phyloP scores from a whole-genome alignment of 2,888 invertebrate species.

The Diaperis boleti region DNA sequence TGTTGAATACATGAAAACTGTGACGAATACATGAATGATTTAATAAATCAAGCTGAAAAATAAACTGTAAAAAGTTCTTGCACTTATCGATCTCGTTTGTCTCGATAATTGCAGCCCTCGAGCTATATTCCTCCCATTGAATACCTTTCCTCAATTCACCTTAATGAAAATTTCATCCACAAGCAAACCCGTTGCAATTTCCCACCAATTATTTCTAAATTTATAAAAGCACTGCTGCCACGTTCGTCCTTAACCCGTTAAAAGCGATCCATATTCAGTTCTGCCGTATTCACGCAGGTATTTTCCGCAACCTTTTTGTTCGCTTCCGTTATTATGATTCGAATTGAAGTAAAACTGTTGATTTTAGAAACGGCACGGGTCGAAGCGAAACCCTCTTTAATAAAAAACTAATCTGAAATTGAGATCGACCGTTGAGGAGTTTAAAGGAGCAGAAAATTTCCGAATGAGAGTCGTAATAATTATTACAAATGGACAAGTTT shows the following conservation, averaged over 20 bases:
- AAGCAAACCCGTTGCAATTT: background rate
- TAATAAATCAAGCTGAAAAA: no score
- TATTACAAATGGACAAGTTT: slow-evolving; percentile 20
- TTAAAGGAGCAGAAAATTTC: slow-evolving; percentile 31
- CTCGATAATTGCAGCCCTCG: no score
- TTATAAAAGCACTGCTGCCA: slow-evolving; percentile 12
- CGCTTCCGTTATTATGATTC: background rate
- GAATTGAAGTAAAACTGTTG: slow-evolving; percentile 14
- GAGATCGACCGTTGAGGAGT: slow-evolving; percentile 11
- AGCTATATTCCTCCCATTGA: no score
- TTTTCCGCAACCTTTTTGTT: slow-evolving; percentile 1
- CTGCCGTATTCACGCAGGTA: slow-evolving; percentile 1
- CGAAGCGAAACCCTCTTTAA: background rate
- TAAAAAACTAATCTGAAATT: slow-evolving; percentile 31
- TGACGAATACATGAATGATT: no score
- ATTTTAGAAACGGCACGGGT: background rate
- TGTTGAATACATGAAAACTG: no score
- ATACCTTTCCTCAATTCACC: no score
- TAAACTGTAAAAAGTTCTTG: no score
- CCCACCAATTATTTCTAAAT: slow-evolving; percentile 19
- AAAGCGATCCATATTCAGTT: slow-evolving; percentile 22
- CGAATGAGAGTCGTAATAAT: slow-evolving; percentile 30
- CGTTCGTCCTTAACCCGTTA: slow-evolving; percentile 28
- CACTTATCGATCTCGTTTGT: no score
- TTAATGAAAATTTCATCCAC: background rate